phyloP scores from a whole-genome alignment of 1,140 invertebrate species.

The Paramacrobiotus metropolitanus region DNA sequence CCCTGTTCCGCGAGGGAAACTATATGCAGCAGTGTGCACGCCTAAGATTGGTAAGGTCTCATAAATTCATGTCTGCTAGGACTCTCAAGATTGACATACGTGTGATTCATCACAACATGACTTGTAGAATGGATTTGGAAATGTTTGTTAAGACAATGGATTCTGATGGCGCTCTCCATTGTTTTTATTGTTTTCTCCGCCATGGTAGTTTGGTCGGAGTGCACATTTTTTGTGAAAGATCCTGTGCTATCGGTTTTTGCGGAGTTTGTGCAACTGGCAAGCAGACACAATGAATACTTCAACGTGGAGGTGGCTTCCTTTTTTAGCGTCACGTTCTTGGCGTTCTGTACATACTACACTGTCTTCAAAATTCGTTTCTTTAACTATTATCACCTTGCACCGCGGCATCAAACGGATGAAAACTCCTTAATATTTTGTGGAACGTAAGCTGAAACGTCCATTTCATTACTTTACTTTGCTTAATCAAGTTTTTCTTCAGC shows the following conservation, averaged over 20 bases:
- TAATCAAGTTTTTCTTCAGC: conserved; percentile 27
- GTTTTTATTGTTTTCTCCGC: conserved; percentile 51
- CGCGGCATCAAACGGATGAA: conserved; percentile 92
- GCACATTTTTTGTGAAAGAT: conserved; percentile 74
- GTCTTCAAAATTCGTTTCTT: conserved; percentile 83
- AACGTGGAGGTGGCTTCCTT: conserved; percentile 85
- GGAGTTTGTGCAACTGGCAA: conserved; percentile 56
- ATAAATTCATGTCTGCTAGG: neutral
- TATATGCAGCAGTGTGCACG: conserved; percentile 34
- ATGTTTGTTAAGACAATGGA: conserved; percentile 47
- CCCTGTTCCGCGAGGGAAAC: conserved; percentile 29
- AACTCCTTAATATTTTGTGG: conserved; percentile 95
- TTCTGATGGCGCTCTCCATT: conserved; percentile 44
- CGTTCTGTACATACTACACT: conserved; percentile 91
- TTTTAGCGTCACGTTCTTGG: conserved; percentile 70
- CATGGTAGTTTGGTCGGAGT: conserved; percentile 90
- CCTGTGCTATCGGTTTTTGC: conserved; percentile 89
- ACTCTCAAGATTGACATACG: neutral
- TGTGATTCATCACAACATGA: conserved; percentile 9
- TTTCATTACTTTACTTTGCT: conserved; percentile 10
- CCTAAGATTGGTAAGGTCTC: conserved; percentile 36
- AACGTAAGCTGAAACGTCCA: conserved; percentile 29
- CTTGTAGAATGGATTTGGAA: conserved; percentile 87
- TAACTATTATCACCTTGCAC: conserved; percentile 87
- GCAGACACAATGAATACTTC: conserved; percentile 64